Evolutionary conservation across 2,113 vertebrate species (phyloP), one percentile per base, ranked within the genome.

Genomic region (Marcusenius ussheri): DNA sequence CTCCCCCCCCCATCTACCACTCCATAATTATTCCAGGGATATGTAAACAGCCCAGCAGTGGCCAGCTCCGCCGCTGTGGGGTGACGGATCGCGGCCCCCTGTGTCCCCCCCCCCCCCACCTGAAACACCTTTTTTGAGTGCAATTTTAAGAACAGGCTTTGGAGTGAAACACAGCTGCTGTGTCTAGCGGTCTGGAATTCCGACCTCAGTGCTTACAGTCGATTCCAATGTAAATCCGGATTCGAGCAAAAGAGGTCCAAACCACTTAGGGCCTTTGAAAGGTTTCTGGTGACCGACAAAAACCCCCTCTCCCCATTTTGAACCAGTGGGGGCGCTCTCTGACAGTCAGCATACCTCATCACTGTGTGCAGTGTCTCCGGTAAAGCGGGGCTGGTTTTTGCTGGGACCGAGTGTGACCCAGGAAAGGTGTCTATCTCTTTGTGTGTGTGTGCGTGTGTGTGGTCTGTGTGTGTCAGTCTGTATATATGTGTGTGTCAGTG

Each of bases 1-100:
- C 91, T 88, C 92, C 62, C 8, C 91, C 84, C 92, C 88, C 92
- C 91, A 92, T 91, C 90, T 92, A 92, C 92, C 93, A 92, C 92
- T 93, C 90, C 42, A 90, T 88, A 93, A 92, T 91, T 90, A 92
- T 92, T 93, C 51, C 88, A 56, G 46, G 92, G 92, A 91, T 83
- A 92, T 92, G 91, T 93, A 93, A 94, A 93, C 93, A 94, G 88
- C 92, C 91, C 93, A 93, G 91, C 90, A 88, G 91, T 86, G 24
- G 91, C 88, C 92, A 83, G 90, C 91, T 93, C 92, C 87, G 91
- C 77, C 13, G 0, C 80, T 19, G 80, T 17, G 13, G 46, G 89
- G 89, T 91, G 93, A 92, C 93, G 90, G 91, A 92, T 93, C 89
- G 89, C 21, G 90, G 91, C 85, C 77, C 83, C 85, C 87, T 90